Evolutionary conservation across 1,140 invertebrate species (phyloP).

Genomic region (Zelostemma sp.): DNA sequence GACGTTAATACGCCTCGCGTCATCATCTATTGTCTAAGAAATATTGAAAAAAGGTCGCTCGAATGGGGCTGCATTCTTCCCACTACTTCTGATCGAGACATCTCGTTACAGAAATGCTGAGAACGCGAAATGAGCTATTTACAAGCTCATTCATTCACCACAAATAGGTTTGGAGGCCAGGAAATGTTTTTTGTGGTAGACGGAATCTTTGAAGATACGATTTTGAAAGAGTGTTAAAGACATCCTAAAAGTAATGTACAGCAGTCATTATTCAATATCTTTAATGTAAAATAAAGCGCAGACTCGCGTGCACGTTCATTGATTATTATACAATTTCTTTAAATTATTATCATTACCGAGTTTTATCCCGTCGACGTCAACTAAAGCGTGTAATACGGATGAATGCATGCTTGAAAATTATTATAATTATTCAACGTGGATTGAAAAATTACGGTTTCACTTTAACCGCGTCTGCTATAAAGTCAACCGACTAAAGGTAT

Average conservation of each 20-base stretch:
- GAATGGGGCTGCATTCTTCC: slow-evolving; percentile 4
- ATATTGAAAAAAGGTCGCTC: slow-evolving; percentile 3
- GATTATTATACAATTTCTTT: too few relatives aligned
- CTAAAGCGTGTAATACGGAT: neutral
- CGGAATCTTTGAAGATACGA: too few relatives aligned
- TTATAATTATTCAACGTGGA: neutral
- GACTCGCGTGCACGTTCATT: too few relatives aligned
- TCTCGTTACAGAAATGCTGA: slow-evolving; percentile 2
- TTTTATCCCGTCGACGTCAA: neutral
- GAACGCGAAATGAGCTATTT: too few relatives aligned
- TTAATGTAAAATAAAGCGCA: too few relatives aligned
- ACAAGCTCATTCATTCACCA: too few relatives aligned
- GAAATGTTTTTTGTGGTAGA: too few relatives aligned
- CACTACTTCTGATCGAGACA: neutral
- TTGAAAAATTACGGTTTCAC: neutral
- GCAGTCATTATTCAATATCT: neutral
- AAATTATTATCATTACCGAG: too few relatives aligned
- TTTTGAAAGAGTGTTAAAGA: too few relatives aligned
- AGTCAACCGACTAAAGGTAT: too few relatives aligned
- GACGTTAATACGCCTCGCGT: slow-evolving; percentile 10
- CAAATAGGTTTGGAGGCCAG: too few relatives aligned
- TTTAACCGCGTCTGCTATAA: neutral
- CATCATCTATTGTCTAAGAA: slow-evolving; percentile 12
- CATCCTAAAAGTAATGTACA: too few relatives aligned
- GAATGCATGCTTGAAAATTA: neutral